Base-by-base conservation (phyloP, 2,113 vertebrate species). In the Pseudorhombus dupliciocellatus region DNA sequence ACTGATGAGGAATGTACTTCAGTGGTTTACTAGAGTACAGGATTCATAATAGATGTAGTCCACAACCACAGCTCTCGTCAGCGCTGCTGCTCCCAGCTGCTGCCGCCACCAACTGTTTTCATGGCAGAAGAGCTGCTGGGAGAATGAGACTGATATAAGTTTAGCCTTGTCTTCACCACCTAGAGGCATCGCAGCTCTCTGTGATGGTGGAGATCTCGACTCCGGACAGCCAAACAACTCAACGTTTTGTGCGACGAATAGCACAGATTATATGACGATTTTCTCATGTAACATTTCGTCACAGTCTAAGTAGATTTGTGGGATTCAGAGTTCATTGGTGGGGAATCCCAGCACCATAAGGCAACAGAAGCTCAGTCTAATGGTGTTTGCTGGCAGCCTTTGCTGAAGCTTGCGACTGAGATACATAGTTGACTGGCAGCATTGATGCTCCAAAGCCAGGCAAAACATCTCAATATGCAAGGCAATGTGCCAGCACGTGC, bases 31-130 rank as follows among this genome's bases (percentile, higher is more conserved):
- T 30, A 8, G 7, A 20, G 7, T 18, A 50, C 28, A 65, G 2
- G 0, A 22, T 64, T 53, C 46, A 51, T 28, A 53, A 53, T 31
- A 31, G 22, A 30, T 59, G 21, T 8, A 30, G 24, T 57, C 26
- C 11, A 18, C 66, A 42, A 50, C 14, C 56, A 25, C 56, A 52
- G 53, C 44, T 34, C 21, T 30, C 20, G 4, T 18, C 6, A 28
- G 4, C 54, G 54, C n/a, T 51, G 57, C 20, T 50, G 56, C 64
- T 59, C 52, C 75, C 64, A 73, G 71, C 66, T 71, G 61, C 66
- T 59, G 66, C 61, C 61, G 58, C 26, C 75, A 57, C 46, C 70
- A 78, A 44, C 73, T 55, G 62, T 70, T 37, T 72, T 79, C 62
- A 42, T 8, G 40, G 51, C 21, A 56, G 46, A 40, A 25, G 30